Evolutionary conservation across 2,797 vertebrate species (phyloP), one percentile per base, ranked within the genome.

Genomic region (Agapornis canus): DNA sequence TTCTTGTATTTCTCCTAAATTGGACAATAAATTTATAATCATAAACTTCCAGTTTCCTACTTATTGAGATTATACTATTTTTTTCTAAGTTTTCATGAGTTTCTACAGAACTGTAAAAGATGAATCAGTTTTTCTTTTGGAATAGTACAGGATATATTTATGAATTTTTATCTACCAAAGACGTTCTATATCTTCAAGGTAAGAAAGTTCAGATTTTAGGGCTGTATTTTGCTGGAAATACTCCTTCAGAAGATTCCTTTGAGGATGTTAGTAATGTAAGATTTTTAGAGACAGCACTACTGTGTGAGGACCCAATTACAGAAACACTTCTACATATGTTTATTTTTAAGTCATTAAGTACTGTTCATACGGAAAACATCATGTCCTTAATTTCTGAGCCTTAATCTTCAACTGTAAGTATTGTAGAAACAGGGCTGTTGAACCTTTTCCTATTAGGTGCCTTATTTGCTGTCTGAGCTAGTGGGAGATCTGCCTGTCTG

Each of bases 291-390:
- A 82, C 52, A 78, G 80, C 91, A 88, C 82, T 95, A 71, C 45
- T 88, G 87, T 86, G 88, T 80, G 84, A 90, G 83, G 63, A 84
- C 86, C 70, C 78, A 94, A 77, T 95, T 96, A 94, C 82, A 90
- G 83, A 84, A 92, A 77, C 86, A 86, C 86, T 92, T 79, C 61
- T 93, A 73, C 89, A 48, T 95, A 68, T 89, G 90, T 95, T 96
- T 95, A 86, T 78, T 95, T 96, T 95, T 84, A 92, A 95, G 83
- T 95, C 70, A 82, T 70, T 90, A 96, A 94, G 75, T 86, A 79
- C 63, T 60, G 78, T 89, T 93, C 90, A 37, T 92, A 86, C 93
- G 93, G 93, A 94, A 94, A 89, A 84, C 26, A 5, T 92, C 81
- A 66, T 82, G 78, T 90, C 88, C 83, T 79, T 89, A 70, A 92